A percentile compares a stretch with the other conserved stretches of the same genome.
phyloP scores from a whole-genome alignment of 37 sponge, comb jelly and placozoan species.

The Ephydatia muelleri region DNA sequence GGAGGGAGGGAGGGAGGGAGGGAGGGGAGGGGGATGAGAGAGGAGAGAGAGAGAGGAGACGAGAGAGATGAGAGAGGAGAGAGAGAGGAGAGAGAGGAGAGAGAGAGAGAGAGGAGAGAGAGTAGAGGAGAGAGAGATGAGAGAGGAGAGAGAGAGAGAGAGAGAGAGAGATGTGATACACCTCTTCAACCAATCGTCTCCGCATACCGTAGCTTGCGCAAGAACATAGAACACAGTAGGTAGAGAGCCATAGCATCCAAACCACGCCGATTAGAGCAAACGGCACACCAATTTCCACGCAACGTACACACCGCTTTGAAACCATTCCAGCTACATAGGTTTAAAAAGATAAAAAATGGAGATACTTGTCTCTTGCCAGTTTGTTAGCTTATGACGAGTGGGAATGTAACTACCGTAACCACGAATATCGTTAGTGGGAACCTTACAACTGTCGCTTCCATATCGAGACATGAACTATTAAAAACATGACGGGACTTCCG shows the following conservation, averaged over 20 bases:
- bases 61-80: neutral
- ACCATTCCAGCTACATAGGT: too few relatives aligned
- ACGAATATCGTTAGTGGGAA: too few relatives aligned
- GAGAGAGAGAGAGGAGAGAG: neutral
- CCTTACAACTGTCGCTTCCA: too few relatives aligned
- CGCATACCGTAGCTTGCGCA: neutral
- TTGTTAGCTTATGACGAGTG: too few relatives aligned
- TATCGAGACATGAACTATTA: too few relatives aligned
- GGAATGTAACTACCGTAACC: too few relatives aligned
- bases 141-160: too few relatives aligned
- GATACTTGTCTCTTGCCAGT: too few relatives aligned
- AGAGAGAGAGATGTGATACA: neutral
- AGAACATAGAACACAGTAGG: neutral
- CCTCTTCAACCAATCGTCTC: neutral
- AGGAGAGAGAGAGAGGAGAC: neutral
- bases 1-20: slow-evolving; percentile 3
- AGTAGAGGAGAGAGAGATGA: neutral
- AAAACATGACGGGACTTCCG: too few relatives aligned
- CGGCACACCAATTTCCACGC: neutral
- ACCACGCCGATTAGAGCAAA: neutral
- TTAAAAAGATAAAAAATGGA: too few relatives aligned
- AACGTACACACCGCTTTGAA: neutral
- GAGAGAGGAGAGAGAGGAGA: neutral
- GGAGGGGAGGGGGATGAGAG: neutral
- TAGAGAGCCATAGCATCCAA: neutral